Conservation (phyloP, 2,113 vertebrate species). For the Engystomops pustulosus region DNA sequence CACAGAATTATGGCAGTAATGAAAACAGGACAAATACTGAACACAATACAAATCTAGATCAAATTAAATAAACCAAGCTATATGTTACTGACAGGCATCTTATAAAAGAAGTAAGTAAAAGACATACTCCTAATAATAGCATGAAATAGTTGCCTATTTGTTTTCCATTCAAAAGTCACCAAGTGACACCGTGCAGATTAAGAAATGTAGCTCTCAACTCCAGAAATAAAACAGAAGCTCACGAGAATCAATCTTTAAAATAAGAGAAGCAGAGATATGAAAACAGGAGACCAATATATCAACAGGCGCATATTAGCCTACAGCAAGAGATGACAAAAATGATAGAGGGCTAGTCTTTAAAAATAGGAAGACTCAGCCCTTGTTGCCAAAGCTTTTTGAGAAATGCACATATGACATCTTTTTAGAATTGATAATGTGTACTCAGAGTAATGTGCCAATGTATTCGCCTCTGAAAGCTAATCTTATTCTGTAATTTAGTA, state of each 20-base stretch:
- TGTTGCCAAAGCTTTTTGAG: conserved; percentile 47
- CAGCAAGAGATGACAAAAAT: conserved; percentile 56
- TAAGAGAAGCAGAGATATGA: conserved; percentile 52
- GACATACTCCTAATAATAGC: conserved; percentile 52
- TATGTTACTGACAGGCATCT: conserved; percentile 61
- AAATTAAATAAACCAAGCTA: conserved; percentile 56
- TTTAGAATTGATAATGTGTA: conserved; percentile 42
- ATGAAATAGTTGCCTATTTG: conserved; percentile 56
- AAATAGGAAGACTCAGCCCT: conserved; percentile 53
- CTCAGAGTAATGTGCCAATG: neutral
- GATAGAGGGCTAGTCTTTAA: conserved; percentile 53
- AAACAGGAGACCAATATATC: conserved; percentile 58
- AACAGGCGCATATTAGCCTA: conserved; percentile 55
- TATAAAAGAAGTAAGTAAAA: conserved; percentile 62
- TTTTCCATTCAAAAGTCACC: conserved; percentile 56
- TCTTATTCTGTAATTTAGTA: neutral
- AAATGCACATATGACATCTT: conserved; percentile 43
- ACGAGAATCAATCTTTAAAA: conserved; percentile 58
- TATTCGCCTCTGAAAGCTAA: conserved; percentile 10
- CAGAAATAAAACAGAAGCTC: conserved; percentile 51
- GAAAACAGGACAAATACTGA: conserved; percentile 63
- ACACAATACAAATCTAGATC: conserved; percentile 61
- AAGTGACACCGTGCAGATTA: conserved; percentile 56
- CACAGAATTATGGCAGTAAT: conserved; percentile 69
- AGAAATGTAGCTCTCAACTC: conserved; percentile 50